A percentile compares a stretch with the other conserved stretches of the same genome.
These are phyloP conservation scores for Melanostigma gelatinosum DNA, from an alignment of 2,113 vertebrate genomes.

Conservation along the genomic window DNA sequence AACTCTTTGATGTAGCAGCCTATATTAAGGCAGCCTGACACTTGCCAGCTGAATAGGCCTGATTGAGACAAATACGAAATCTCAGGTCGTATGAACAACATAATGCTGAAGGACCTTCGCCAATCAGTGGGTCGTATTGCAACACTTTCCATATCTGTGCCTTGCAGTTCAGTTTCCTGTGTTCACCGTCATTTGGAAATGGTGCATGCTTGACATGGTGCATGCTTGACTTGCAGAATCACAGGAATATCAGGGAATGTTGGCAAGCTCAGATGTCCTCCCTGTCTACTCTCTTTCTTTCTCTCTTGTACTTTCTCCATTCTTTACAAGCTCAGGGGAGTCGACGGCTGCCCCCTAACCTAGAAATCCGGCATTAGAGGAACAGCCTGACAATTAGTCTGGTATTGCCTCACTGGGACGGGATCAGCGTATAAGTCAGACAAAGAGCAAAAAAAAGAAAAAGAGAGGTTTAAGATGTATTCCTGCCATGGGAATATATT, in stretches of 20 bases:
- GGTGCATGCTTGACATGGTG: background rate
- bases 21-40: conserved; percentile 60
- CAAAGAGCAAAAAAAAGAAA: conserved; percentile 24
- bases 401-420: conserved; percentile 50
- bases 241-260: conserved; percentile 29
- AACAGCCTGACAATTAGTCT: conserved; percentile 68
- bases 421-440: conserved; percentile 45
- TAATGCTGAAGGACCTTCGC: conserved; percentile 6
- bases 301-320: conserved; percentile 17
- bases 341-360: conserved; percentile 66
- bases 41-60: conserved; percentile 45
- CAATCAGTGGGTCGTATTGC: conserved; percentile 19
- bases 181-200: conserved; percentile 9
- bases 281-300: background rate
- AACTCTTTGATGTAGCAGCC: conserved; percentile 70
- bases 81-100: conserved; percentile 4
- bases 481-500: conserved; percentile 21
- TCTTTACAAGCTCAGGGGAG: conserved; percentile 45
- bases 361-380: conserved; percentile 70
- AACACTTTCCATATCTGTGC: conserved; percentile 6
- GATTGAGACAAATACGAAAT: conserved; percentile 51
- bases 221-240: conserved; percentile 18
- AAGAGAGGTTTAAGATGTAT: conserved; percentile 16
- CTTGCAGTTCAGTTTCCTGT: background rate
- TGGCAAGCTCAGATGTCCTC: conserved; percentile 19